phyloP scores from a whole-genome alignment of 2,888 invertebrate genomes.

The Plutella xylostella region DNA sequence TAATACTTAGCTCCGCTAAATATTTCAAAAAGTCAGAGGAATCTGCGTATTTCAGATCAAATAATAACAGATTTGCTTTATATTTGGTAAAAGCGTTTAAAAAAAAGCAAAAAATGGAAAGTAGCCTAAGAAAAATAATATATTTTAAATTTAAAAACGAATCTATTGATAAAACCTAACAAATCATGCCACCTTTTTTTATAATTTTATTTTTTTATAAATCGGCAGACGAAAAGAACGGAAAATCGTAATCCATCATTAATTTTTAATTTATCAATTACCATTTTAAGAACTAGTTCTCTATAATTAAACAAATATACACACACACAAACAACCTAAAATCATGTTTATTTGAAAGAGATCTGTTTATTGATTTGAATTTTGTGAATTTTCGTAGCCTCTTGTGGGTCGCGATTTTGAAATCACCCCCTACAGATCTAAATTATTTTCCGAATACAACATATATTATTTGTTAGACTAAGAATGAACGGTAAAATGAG shows the following conservation, averaged over 20 bases:
- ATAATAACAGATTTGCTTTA: constrained; percentile 17
- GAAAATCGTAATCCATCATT: too few species aligned
- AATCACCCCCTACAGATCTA: too few species aligned
- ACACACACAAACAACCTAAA: constrained; percentile 47
- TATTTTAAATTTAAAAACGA: constrained; percentile 13
- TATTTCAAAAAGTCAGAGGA: too few species aligned
- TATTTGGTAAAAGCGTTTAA: constrained; percentile 63
- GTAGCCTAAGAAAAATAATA: constrained; percentile 7
- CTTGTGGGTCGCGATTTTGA: too few species aligned
- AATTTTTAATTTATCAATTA: too few species aligned
- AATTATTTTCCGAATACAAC: too few species aligned
- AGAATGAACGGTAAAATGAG: too few species aligned
- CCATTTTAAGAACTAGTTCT: constrained; percentile 49
- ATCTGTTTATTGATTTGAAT: constrained; percentile 25
- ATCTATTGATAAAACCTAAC: too few species aligned
- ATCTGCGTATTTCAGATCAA: constrained; percentile 46
- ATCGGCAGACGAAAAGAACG: constrained; percentile 15
- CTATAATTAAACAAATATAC: constrained; percentile 60
- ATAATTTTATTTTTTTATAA: constrained; percentile 14
- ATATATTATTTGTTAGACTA: not conserved
- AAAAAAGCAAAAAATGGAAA: constrained; percentile 15
- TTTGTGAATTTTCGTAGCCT: too few species aligned
- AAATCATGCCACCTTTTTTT: constrained; percentile 31
- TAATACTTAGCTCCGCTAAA: not conserved
- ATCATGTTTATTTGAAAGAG: constrained; percentile 34